These are phyloP conservation scores for Belgica antarctica DNA, from an alignment of 2,888 invertebrate species.

Conservation along the genomic window DNA sequence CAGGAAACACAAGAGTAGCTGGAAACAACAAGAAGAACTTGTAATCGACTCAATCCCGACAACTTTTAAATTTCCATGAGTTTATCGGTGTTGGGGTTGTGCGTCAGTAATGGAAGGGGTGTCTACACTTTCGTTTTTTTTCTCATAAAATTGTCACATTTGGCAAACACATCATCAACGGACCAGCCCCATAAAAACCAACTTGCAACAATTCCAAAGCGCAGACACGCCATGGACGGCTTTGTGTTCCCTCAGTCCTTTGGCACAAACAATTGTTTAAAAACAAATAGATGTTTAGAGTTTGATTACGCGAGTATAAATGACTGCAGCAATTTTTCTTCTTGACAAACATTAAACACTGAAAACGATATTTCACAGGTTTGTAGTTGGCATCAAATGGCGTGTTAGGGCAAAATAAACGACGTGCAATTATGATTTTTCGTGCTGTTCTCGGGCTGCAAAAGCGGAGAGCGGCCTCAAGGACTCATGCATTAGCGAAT, in stretches of 20 bases:
- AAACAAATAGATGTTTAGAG: conserved; percentile 42
- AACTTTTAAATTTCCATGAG: neutral
- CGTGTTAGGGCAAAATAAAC: conserved; percentile 21
- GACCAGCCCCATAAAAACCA: no score
- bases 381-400: neutral
- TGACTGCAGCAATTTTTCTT: conserved; percentile 38
- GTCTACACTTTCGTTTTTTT: no score
- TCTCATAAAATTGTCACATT: conserved; percentile 8
- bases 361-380: conserved; percentile 36
- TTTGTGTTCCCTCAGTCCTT: no score
- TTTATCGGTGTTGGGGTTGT: neutral
- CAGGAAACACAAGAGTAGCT: neutral
- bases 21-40: neutral
- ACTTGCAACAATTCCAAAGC: neutral
- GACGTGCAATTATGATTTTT: conserved; percentile 36
- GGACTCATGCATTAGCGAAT: conserved; percentile 28
- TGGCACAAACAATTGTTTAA: neutral
- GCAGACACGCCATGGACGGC: no score
- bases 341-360: conserved; percentile 11
- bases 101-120: no score
- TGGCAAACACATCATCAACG: no score
- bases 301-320: conserved; percentile 37
- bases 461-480: no score
- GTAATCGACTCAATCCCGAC: conserved; percentile 14
- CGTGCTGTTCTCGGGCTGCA: neutral